These are phyloP conservation scores for Erebia palarica DNA, from an alignment of 2,888 invertebrate genomes.

Conservation along the genomic window DNA sequence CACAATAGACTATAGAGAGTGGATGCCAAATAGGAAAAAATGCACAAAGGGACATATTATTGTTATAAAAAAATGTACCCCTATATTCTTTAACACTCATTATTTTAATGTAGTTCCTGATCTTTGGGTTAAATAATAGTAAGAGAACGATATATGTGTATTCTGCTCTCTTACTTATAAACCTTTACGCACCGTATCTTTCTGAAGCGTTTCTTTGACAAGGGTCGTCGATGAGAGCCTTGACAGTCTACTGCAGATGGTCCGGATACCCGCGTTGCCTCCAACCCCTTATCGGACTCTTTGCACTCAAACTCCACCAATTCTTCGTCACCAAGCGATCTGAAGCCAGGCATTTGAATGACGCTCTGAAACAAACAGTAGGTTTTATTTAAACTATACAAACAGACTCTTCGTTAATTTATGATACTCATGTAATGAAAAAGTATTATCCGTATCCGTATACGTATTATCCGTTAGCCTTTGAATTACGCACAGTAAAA, in stretches of 20 bases:
- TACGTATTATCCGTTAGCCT: too few species aligned
- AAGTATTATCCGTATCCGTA: too few species aligned
- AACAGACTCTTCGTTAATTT: neutral
- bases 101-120: too few species aligned
- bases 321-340: conserved; percentile 94
- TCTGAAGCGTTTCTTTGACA: conserved; percentile 90
- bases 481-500: too few species aligned
- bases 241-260: conserved; percentile 89
- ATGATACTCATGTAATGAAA: neutral
- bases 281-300: conserved; percentile 91
- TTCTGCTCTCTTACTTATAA: neutral
- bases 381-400: neutral
- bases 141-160: neutral
- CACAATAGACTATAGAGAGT: too few species aligned
- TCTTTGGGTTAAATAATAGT: neutral
- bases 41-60: too few species aligned
- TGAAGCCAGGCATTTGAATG: conserved; percentile 94
- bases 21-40: too few species aligned
- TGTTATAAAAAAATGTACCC: too few species aligned
- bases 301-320: conserved; percentile 94
- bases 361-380: conserved; percentile 86
- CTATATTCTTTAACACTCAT: too few species aligned
- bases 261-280: conserved; percentile 93
- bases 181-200: conserved; percentile 87
- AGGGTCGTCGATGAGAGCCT: conserved; percentile 91